These are phyloP conservation scores for Coelopa frigida DNA, from an alignment of 1,140 invertebrate genomes.

Conservation along the genomic window DNA sequence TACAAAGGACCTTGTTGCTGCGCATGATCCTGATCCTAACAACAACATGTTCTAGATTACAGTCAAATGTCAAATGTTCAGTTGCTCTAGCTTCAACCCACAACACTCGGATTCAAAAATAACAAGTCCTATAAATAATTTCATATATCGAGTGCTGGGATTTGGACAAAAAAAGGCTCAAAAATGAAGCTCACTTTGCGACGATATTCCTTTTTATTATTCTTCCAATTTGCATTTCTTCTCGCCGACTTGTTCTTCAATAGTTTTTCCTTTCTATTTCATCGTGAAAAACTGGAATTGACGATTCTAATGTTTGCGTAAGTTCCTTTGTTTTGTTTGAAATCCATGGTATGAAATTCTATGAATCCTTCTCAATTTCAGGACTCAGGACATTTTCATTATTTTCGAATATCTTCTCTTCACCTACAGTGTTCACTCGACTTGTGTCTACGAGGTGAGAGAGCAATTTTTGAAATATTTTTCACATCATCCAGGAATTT, in stretches of 20 bases:
- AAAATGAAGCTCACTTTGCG: constrained; percentile 37
- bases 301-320: constrained; percentile 38
- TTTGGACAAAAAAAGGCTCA: constrained; percentile 8
- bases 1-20: too few relatives aligned
- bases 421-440: constrained; percentile 61
- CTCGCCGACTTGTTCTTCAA: constrained; percentile 34
- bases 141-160: too few relatives aligned
- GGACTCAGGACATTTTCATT: constrained; percentile 61
- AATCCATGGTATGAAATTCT: background rate
- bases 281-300: constrained; percentile 26
- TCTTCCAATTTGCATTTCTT: constrained; percentile 28
- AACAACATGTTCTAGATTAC: background rate
- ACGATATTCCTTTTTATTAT: constrained; percentile 32
- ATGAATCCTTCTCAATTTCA: constrained; percentile 38
- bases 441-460: constrained; percentile 64
- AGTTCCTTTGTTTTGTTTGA: constrained; percentile 13
- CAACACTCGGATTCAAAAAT: too few relatives aligned
- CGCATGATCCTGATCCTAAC: too few relatives aligned
- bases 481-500: background rate
- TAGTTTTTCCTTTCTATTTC: constrained; percentile 29
- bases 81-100: too few relatives aligned
- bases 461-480: background rate
- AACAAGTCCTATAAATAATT: too few relatives aligned
- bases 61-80: constrained; percentile 8
- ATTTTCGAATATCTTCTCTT: constrained; percentile 57